Percentiles rank a stretch among this genome's conserved stretches.
Evolutionary conservation across 2,888 invertebrate genomes (phyloP).

Genomic region (Panopea generosa): DNA sequence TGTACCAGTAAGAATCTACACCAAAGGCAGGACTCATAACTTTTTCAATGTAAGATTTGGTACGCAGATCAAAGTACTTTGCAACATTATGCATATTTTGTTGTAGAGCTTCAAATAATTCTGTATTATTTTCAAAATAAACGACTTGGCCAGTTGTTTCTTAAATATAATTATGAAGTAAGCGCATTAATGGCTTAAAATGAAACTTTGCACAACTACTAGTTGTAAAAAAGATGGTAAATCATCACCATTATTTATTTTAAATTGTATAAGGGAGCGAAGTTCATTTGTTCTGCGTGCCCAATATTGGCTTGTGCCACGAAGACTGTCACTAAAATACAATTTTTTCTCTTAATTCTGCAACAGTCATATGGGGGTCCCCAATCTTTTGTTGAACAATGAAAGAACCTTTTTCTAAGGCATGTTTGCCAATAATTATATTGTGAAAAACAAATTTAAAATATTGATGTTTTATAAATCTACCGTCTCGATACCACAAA

Average conservation of each 20-base stretch:
- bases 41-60: conserved; percentile 28
- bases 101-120: conserved; percentile 16
- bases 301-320: conserved; percentile 25
- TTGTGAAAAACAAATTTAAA: conserved; percentile 65
- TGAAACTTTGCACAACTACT: conserved; percentile 30
- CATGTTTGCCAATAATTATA: conserved; percentile 60
- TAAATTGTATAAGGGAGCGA: conserved; percentile 6
- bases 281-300: not conserved
- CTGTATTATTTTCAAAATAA: not conserved
- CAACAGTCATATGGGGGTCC: conserved; percentile 55
- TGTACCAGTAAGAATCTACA: conserved; percentile 16
- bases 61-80: conserved; percentile 25
- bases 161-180: conserved; percentile 5
- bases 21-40: conserved; percentile 28
- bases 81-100: conserved; percentile 19
- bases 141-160: not conserved
- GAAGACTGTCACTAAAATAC: conserved; percentile 50
- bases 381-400: conserved; percentile 63
- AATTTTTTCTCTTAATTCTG: conserved; percentile 41
- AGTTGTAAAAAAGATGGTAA: conserved; percentile 39
- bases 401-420: conserved; percentile 52
- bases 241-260: conserved; percentile 14
- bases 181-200: conserved; percentile 15
- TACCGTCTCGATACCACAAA: conserved; percentile 52
- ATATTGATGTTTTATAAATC: conserved; percentile 55